Percentiles rank a stretch among this genome's conserved stretches.
phyloP scores from a whole-genome alignment of 2,113 vertebrate genomes.

The Ophiodon elongatus region DNA sequence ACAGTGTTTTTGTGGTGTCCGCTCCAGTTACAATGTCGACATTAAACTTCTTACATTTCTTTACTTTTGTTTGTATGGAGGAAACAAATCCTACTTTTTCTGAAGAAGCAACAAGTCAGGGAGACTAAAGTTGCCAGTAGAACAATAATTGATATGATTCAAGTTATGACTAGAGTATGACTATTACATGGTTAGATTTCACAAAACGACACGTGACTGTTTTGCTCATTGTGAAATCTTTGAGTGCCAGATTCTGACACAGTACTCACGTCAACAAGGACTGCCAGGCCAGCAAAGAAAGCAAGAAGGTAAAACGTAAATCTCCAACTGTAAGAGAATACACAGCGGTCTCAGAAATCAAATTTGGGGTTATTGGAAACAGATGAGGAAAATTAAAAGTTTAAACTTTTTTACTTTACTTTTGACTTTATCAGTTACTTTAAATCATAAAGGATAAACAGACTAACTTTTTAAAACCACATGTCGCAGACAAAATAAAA shows the following conservation, averaged over 20 bases:
- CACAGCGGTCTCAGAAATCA: conserved; percentile 57
- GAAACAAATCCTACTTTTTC: not conserved
- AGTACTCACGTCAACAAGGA: conserved; percentile 92
- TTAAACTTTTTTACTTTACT: not conserved
- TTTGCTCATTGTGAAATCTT: not conserved
- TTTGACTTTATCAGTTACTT: not conserved
- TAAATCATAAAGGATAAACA: not conserved
- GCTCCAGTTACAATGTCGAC: not conserved
- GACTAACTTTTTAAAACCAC: not conserved
- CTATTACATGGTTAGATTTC: not conserved
- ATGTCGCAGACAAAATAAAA: not conserved
- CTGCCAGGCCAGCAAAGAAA: conserved; percentile 94
- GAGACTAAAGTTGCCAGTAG: not conserved
- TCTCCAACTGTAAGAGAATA: conserved; percentile 93
- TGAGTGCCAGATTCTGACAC: not conserved
- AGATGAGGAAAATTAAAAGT: not conserved
- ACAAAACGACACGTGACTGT: not conserved
- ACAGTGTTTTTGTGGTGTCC: not conserved
- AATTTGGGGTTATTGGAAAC: not conserved
- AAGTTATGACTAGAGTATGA: not conserved
- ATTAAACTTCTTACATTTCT: not conserved
- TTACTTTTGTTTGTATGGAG: not conserved
- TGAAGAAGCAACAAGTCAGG: not conserved
- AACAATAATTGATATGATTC: not conserved
- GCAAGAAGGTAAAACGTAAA: conserved; percentile 98